These are phyloP conservation scores for Drosophila koepferae DNA, from an alignment of 2,888 invertebrate species.

Conservation along the genomic window DNA sequence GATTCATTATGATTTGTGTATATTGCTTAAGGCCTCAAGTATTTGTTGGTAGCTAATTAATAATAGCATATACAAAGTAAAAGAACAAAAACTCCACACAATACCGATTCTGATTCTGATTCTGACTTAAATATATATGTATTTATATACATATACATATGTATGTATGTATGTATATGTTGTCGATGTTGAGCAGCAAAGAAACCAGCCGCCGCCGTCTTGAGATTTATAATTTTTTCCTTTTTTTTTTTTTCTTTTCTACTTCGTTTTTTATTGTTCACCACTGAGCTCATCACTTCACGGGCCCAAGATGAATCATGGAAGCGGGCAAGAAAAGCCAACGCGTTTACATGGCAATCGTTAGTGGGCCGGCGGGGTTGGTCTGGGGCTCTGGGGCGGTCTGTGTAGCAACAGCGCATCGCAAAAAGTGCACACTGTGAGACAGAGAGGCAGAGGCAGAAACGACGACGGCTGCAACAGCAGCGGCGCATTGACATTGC, in stretches of 20 bases:
- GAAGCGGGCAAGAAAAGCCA: constrained; percentile 55
- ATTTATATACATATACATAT: constrained; percentile 17
- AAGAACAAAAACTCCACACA: constrained; percentile 37
- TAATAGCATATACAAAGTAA: constrained; percentile 39
- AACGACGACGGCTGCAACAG: constrained; percentile 16
- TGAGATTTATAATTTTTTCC: constrained; percentile 28
- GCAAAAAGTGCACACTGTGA: constrained; percentile 66
- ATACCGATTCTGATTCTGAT: constrained; percentile 23
- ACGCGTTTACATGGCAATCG: constrained; percentile 52
- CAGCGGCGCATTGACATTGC: constrained; percentile 76
- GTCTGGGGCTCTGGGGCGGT: constrained; percentile 13
- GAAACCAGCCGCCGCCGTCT: constrained; percentile 31
- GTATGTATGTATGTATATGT: constrained; percentile 28
- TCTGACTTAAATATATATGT: constrained; percentile 20
- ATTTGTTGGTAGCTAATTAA: constrained; percentile 65
- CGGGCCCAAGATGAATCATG: constrained; percentile 68
- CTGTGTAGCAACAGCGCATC: constrained; percentile 66
- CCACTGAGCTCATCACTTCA: constrained; percentile 57
- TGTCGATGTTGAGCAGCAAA: constrained; percentile 10
- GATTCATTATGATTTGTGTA: constrained; percentile 33
- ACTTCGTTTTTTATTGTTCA: constrained; percentile 10
- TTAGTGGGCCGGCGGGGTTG: constrained; percentile 1
- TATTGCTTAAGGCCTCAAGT: constrained; percentile 40
- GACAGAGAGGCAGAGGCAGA: constrained; percentile 25
- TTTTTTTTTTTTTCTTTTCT: constrained; percentile 5